phyloP scores from a whole-genome alignment of 2,113 vertebrate species.

The Channa argus region DNA sequence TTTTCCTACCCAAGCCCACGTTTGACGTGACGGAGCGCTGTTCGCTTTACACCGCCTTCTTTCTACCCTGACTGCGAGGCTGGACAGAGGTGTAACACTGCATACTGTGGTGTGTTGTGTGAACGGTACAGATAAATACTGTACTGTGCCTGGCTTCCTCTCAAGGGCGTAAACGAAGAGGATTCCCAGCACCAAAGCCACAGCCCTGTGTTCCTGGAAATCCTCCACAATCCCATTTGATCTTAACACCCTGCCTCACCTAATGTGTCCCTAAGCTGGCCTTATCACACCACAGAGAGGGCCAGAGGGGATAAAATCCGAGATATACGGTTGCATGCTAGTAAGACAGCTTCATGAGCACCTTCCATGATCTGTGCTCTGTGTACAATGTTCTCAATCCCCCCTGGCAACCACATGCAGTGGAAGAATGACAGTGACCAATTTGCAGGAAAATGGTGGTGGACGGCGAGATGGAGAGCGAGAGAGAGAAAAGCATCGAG shows the following conservation, averaged over 20 bases:
- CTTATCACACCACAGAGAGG: constrained; percentile 62
- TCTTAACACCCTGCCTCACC: constrained; percentile 67
- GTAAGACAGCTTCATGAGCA: not conserved
- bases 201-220: constrained; percentile 66
- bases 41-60: constrained; percentile 11
- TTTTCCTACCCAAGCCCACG: not conserved
- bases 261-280: constrained; percentile 75
- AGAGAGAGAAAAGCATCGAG: constrained; percentile 12
- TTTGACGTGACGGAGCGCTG: not conserved
- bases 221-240: constrained; percentile 71
- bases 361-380: not conserved
- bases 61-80: constrained; percentile 4
- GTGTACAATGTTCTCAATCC: not conserved
- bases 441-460: not conserved
- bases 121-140: constrained; percentile 46
- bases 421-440: constrained; percentile 1
- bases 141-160: constrained; percentile 46
- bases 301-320: constrained; percentile 35
- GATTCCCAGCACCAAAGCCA: constrained; percentile 67
- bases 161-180: constrained; percentile 57
- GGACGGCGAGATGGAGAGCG: not conserved
- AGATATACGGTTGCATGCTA: constrained; percentile 20
- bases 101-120: constrained; percentile 19
- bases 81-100: not conserved
- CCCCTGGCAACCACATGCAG: constrained; percentile 1